phyloP scores from a whole-genome alignment of 2,888 invertebrate genomes.

The Thereva nobilitata region DNA sequence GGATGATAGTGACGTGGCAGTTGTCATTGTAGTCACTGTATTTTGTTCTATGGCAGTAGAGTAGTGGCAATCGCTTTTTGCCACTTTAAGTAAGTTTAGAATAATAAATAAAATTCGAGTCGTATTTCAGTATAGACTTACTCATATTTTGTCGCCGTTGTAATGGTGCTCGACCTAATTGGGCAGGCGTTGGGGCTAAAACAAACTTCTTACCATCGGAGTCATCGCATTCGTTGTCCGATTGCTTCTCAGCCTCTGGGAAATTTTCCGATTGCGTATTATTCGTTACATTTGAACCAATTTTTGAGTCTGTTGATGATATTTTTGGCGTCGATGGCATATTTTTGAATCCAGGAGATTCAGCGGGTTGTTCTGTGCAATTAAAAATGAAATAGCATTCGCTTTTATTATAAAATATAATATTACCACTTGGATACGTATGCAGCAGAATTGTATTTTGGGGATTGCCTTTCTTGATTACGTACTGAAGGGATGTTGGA shows the following conservation, averaged over 20 bases:
- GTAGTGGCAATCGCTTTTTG: constrained; percentile 14
- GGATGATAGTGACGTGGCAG: constrained; percentile 51
- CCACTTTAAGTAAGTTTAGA: constrained; percentile 8
- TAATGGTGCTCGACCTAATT: constrained; percentile 85
- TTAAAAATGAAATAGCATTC: background rate
- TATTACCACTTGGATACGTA: constrained; percentile 42
- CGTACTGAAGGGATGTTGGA: constrained; percentile 50
- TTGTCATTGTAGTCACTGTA: constrained; percentile 55
- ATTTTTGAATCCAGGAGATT: constrained; percentile 54
- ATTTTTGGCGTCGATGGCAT: constrained; percentile 57
- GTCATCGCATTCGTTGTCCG: constrained; percentile 45
- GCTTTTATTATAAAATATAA: background rate
- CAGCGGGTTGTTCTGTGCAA: constrained; percentile 44
- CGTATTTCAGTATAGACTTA: constrained; percentile 53
- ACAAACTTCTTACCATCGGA: constrained; percentile 64
- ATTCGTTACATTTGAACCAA: constrained; percentile 20
- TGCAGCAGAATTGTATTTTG: constrained; percentile 43
- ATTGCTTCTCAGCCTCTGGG: constrained; percentile 39
- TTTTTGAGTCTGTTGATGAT: constrained; percentile 45
- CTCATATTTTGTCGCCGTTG: constrained; percentile 86
- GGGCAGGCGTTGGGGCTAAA: constrained; percentile 91
- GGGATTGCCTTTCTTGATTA: constrained; percentile 50
- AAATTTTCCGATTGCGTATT: constrained; percentile 22
- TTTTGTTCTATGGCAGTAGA: constrained; percentile 49
- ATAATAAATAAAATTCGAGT: background rate